phyloP scores from a whole-genome alignment of 2,113 vertebrate species.

The Cyprinodon brontotheroides region DNA sequence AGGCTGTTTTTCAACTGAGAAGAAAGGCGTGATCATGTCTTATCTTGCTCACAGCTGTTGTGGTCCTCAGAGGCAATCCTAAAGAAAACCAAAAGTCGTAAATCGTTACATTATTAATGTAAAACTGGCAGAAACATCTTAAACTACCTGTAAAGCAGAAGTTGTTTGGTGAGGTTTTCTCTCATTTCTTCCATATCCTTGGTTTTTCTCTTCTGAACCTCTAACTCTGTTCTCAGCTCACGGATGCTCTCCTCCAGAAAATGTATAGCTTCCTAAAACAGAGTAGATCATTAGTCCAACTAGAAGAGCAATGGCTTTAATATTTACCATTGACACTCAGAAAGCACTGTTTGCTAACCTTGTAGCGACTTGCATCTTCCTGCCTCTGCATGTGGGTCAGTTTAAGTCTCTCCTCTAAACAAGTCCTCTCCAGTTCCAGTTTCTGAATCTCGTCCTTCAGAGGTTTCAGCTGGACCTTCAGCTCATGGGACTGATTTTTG shows the following conservation, averaged over 20 bases:
- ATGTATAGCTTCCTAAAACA: slow-evolving; percentile 77
- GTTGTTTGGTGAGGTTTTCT: slow-evolving; percentile 81
- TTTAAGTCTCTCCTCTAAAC: slow-evolving; percentile 87
- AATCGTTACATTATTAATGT: neutral
- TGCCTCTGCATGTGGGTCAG: slow-evolving; percentile 83
- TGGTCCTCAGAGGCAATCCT: slow-evolving; percentile 53
- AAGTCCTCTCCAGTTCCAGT: slow-evolving; percentile 82
- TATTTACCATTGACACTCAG: neutral
- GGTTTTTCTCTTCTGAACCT: slow-evolving; percentile 88
- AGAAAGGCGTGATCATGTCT: slow-evolving; percentile 29
- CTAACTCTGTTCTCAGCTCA: slow-evolving; percentile 85
- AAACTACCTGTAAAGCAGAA: slow-evolving; percentile 85
- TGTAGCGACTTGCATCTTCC: slow-evolving; percentile 85
- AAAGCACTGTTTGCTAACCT: slow-evolving; percentile 72
- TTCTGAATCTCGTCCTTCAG: slow-evolving; percentile 83
- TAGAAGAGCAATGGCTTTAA: neutral
- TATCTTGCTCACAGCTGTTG: slow-evolving; percentile 15
- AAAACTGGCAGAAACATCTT: neutral
- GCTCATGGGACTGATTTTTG: slow-evolving; percentile 83
- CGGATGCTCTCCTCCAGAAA: slow-evolving; percentile 87
- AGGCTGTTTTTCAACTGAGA: neutral
- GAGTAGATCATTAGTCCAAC: neutral
- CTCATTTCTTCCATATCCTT: slow-evolving; percentile 86
- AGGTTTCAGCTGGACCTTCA: slow-evolving; percentile 83
- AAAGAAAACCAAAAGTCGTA: slow-evolving; percentile 14